Conservation (phyloP, 2,113 vertebrate genomes). For the Leiothrix lutea region DNA sequence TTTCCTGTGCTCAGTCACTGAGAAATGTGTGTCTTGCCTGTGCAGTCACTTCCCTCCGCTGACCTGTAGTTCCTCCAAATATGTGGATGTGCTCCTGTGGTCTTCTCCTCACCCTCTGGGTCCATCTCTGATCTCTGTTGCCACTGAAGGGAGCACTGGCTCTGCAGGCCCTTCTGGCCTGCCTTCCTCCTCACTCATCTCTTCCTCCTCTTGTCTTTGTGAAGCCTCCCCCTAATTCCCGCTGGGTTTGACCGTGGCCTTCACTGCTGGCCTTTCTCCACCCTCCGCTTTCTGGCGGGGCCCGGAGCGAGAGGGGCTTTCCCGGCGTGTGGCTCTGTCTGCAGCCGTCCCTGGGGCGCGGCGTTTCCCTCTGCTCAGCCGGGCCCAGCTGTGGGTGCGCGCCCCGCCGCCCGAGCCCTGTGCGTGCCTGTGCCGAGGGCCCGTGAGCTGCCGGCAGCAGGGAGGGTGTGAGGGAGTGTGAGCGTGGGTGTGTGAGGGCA, state of each 20-base stretch:
- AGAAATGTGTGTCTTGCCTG: not conserved
- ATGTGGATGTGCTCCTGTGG: not conserved
- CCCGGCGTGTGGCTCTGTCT: not conserved
- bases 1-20: not conserved
- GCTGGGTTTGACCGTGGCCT: not conserved
- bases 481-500: not conserved
- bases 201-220: not conserved
- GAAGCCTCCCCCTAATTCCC: not conserved
- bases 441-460: not conserved
- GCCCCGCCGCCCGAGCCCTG: not conserved
- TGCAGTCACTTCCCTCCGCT: not conserved
- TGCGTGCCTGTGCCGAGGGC: not conserved
- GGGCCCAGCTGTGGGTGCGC: not conserved
- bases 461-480: not conserved
- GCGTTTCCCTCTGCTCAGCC: rapidly evolving
- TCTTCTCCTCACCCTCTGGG: not conserved
- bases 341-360: not conserved
- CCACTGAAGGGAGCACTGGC: not conserved
- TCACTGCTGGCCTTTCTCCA: not conserved
- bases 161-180: not conserved
- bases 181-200: not conserved
- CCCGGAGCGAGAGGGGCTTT: not conserved
- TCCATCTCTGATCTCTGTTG: not conserved
- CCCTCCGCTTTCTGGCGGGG: not conserved
- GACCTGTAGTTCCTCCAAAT: not conserved